Base-by-base conservation (phyloP, 2,113 vertebrate genomes). In the Vidua macroura region DNA sequence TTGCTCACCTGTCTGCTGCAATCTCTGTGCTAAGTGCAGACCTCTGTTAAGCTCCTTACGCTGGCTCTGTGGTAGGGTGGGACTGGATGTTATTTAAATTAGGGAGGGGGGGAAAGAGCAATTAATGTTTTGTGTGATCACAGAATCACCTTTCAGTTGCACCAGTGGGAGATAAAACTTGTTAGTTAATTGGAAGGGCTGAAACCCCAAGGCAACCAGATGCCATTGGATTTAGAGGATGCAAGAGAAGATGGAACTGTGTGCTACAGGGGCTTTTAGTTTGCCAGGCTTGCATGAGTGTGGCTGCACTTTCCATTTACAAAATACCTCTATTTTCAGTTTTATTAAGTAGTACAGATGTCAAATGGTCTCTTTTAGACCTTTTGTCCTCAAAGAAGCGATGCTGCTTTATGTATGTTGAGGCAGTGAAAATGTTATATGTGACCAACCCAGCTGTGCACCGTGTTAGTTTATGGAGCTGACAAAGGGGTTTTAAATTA, bases 401-500 rank as follows among this genome's bases (percentile, higher is more conserved):
- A 12, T 48, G 46, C 59, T 83, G 31, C 75, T 83, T 77, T 80
- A 63, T 86, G 30, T 91, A 9, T 41, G 13, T 35, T 14, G 51
- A 70, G 48, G 59, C 72, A 92, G 30, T 83, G 55, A 69, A 90
- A 88, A 83, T 27, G 53, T 59, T 64, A 25, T 1, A 13, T 16
- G 27, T 68, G 70, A 62, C 68, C 55, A 66, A 62, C 20, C 9
- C 51, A 77, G 63, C 66, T 73, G 46, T 21, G 78, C 28, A 44
- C 22, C 6, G 1, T 44, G 85, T 62, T 78, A 81, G 64, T 67
- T 86, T 63, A 35, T 52, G 44, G 59, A 90, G 83, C 55, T 95
- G 83, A 88, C 86, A 94, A 86, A 83, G 24, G 52, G 56, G 35
- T 58, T 90, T 95, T 67, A 70, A 90, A 1, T 80, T 90, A 96